Percentiles rank a stretch among this genome's conserved stretches.
These are phyloP conservation scores for Plectropomus leopardus DNA, from an alignment of 2,113 vertebrate genomes.

Conservation along the genomic window DNA sequence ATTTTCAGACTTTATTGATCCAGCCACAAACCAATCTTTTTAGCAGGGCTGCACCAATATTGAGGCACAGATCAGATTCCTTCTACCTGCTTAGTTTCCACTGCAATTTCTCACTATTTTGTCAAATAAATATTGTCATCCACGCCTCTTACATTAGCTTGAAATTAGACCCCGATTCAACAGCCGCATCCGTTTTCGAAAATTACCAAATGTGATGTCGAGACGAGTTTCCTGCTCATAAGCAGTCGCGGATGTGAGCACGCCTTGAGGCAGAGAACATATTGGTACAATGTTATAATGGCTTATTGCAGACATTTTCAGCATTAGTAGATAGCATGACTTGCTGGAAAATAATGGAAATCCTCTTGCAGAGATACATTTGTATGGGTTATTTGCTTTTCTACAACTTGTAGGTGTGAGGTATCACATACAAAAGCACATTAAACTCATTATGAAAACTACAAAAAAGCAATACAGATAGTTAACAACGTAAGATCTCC, in stretches of 20 bases:
- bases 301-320: neutral
- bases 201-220: constrained; percentile 1
- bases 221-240: too few species aligned
- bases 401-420: neutral
- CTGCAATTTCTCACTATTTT: constrained; percentile 27
- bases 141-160: neutral
- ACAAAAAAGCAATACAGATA: too few species aligned
- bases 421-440: too few species aligned
- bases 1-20: constrained; percentile 67
- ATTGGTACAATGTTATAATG: too few species aligned
- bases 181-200: too few species aligned
- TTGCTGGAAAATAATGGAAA: too few species aligned
- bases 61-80: constrained; percentile 55
- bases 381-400: neutral
- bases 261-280: too few species aligned
- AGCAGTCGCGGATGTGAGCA: too few species aligned
- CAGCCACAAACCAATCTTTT: constrained; percentile 61
- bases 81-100: constrained; percentile 56
- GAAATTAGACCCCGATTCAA: too few species aligned
- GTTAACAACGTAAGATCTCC: too few species aligned
- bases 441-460: too few species aligned
- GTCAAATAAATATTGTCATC: constrained; percentile 13
- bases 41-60: constrained; percentile 33
- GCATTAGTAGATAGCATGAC: neutral
- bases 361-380: too few species aligned